phyloP scores from a whole-genome alignment of 2,113 vertebrate species.

The Nyctibius bracteatus region DNA sequence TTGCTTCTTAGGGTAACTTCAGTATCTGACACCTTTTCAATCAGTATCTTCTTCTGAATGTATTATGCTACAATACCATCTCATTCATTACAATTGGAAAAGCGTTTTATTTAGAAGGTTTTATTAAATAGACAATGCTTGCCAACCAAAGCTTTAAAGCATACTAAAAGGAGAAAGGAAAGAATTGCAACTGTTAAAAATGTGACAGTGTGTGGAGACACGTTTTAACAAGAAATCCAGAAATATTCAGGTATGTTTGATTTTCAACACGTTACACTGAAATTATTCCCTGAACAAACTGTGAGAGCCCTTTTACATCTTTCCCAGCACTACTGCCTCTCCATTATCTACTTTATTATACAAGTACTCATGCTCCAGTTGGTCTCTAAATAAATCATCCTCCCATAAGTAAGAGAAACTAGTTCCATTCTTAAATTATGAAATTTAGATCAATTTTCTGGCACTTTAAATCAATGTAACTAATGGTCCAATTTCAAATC shows the following conservation, averaged over 20 bases:
- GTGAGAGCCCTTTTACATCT: neutral
- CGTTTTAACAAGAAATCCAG: neutral
- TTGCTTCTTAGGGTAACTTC: neutral
- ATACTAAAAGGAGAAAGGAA: neutral
- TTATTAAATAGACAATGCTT: neutral
- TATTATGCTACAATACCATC: neutral
- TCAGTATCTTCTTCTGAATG: neutral
- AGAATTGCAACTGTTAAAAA: neutral
- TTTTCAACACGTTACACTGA: neutral
- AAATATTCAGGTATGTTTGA: neutral
- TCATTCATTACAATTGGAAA: neutral
- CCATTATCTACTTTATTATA: conserved; percentile 31
- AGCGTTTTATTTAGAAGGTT: neutral
- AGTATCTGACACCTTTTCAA: neutral
- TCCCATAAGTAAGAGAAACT: conserved; percentile 35
- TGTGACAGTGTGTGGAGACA: neutral
- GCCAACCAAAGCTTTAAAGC: neutral
- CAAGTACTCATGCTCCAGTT: conserved; percentile 15
- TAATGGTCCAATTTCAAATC: conserved; percentile 62
- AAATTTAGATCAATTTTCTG: conserved; percentile 67
- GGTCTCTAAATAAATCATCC: conserved; percentile 58
- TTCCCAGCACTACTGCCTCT: neutral
- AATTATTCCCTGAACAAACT: neutral
- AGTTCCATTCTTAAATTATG: conserved; percentile 55
- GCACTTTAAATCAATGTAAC: conserved; percentile 62